Evolutionary conservation across 2,888 invertebrate genomes (phyloP).

Genomic region (Chaetogeoica ovagalla): DNA sequence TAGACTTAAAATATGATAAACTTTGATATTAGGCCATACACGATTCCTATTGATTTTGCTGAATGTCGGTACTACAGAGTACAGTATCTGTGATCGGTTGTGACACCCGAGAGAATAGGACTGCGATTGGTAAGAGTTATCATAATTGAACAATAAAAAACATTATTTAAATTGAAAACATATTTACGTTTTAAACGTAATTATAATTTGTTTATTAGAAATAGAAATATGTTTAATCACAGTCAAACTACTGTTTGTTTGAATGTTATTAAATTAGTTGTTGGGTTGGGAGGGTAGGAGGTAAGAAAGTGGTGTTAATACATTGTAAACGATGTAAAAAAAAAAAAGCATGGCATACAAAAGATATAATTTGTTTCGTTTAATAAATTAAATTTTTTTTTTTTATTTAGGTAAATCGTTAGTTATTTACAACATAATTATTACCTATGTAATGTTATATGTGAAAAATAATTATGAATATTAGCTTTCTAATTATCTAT

Average conservation of each 20-base stretch:
- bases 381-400: background rate
- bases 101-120: constrained; percentile 52
- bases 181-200: constrained; percentile 12
- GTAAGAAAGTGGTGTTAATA: constrained; percentile 19
- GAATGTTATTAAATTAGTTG: constrained; percentile 9
- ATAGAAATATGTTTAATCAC: constrained; percentile 28
- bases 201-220: constrained; percentile 22
- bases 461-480: background rate
- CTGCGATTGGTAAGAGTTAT: constrained; percentile 52
- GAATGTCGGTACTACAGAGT: constrained; percentile 52
- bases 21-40: constrained; percentile 52
- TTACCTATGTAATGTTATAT: background rate
- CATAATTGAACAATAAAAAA: constrained; percentile 50
- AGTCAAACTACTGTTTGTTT: constrained; percentile 24
- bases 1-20: constrained; percentile 50
- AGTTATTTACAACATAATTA: background rate
- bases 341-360: constrained; percentile 11
- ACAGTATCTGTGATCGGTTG: constrained; percentile 50
- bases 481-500: background rate
- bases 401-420: background rate
- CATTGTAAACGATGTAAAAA: background rate
- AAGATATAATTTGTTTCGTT: constrained; percentile 11
- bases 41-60: constrained; percentile 53
- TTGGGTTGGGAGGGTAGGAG: background rate
- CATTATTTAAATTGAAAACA: constrained; percentile 26